Evolutionary conservation across 2,888 invertebrate genomes (phyloP).

Genomic region (Rhyacophila evoluta): DNA sequence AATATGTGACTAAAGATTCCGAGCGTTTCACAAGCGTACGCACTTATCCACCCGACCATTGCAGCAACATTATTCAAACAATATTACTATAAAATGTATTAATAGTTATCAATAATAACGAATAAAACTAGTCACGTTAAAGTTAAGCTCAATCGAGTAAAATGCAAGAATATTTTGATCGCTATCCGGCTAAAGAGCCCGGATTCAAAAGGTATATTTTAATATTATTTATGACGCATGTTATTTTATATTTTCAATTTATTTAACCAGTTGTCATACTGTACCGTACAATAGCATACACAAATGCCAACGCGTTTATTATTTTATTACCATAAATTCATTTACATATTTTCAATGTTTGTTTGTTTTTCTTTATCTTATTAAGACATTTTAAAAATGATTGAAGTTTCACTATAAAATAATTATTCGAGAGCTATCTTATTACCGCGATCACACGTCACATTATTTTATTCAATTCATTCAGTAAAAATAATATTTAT

Average conservation of each 20-base stretch:
- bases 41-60: no score
- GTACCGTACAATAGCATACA: background rate
- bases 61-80: no score
- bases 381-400: background rate
- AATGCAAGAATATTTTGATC: no score
- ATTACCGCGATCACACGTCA: background rate
- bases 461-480: conserved; percentile 1
- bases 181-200: no score
- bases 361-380: background rate
- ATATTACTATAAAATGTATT: no score
- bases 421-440: background rate
- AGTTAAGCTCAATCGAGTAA: no score
- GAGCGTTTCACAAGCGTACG: no score
- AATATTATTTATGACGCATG: background rate
- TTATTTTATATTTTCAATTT: background rate
- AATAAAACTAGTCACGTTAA: no score
- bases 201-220: no score
- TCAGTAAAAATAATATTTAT: no score
- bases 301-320: background rate
- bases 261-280: conserved; percentile 10
- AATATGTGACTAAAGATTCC: no score
- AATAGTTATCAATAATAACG: no score
- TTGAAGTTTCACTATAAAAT: background rate
- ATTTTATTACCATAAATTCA: background rate
- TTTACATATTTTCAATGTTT: background rate